Conservation (phyloP, 2,888 invertebrate genomes). For the Aricia artaxerxes region DNA sequence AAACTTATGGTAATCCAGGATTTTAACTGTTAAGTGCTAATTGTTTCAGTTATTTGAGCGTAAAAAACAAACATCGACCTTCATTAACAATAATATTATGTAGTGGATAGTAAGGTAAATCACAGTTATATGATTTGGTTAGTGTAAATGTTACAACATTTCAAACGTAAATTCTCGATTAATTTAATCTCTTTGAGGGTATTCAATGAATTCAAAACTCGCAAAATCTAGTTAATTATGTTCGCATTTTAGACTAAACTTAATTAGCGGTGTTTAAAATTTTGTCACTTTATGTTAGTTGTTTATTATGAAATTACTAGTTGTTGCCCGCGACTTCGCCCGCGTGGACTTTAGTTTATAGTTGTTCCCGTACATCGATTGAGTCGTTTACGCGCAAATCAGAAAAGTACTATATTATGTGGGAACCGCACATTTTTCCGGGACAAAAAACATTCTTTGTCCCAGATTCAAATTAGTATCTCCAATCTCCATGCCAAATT, state of each 20-base stretch:
- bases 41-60: not conserved
- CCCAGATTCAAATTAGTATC: too few relatives aligned
- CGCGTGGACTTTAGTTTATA: too few relatives aligned
- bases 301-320: too few relatives aligned
- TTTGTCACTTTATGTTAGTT: not conserved
- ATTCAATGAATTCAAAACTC: not conserved
- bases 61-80: not conserved
- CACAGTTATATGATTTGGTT: not conserved
- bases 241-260: not conserved
- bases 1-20: not conserved
- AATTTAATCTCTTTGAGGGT: conserved; percentile 9
- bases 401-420: too few relatives aligned
- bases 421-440: too few relatives aligned
- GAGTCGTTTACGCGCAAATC: too few relatives aligned
- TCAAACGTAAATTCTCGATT: not conserved
- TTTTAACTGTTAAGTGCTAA: not conserved
- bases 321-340: too few relatives aligned
- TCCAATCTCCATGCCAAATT: too few relatives aligned
- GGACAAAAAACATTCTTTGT: too few relatives aligned
- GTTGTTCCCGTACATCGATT: too few relatives aligned
- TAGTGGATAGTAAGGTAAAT: not conserved
- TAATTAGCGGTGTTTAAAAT: not conserved
- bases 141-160: not conserved
- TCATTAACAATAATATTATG: not conserved
- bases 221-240: not conserved